Evolutionary conservation across 2,888 invertebrate genomes (phyloP), one percentile per base, ranked within the genome.

Genomic region (Chrysodeixis includens): DNA sequence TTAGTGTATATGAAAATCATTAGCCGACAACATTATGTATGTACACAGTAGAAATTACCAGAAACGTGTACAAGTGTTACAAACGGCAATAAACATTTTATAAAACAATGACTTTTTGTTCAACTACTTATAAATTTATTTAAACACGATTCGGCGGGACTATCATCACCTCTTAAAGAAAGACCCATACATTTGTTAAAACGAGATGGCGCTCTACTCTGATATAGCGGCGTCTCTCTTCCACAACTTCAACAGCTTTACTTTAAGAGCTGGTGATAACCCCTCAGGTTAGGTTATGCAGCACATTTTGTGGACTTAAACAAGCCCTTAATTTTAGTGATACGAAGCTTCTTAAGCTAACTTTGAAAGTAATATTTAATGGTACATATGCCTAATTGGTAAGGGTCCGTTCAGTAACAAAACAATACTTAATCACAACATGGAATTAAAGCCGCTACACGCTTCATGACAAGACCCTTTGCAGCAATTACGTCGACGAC

Each of bases 1-100:
- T 84, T 79, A 80, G 82, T 86, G 84, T 91, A 85, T 84, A 81
- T 84, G 74, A 79, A 84, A 78, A 70, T 77, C 71, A 82, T 72
- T 69, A 79, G 81, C 80, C 75, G 69, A 83, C 74, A 67, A 76
- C 78, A 80, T 76, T 82, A 82, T 73, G 62, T 85, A 81, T 86
- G 81, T 83, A 83, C 78, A 84, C 74, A 62, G 52, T 74, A 69
- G 72, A 79, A 77, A 77, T 64, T 62, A 74, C 66, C 74, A 74
- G 80, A 72, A 60, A 72, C 51, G 74, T 68, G 66, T 71, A 79
- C 71, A 85, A 46, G 56, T 58, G 53, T 65, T 74, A 73, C 66
- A 75, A 81, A 81, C 76, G 62, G 70, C 77, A 73, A 78, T 85
- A 83, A 85, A 85, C 74, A 84, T 85, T 75, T 80, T 74, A 83